phyloP scores from a whole-genome alignment of 2,888 invertebrate genomes.

The Chironomus riparius region DNA sequence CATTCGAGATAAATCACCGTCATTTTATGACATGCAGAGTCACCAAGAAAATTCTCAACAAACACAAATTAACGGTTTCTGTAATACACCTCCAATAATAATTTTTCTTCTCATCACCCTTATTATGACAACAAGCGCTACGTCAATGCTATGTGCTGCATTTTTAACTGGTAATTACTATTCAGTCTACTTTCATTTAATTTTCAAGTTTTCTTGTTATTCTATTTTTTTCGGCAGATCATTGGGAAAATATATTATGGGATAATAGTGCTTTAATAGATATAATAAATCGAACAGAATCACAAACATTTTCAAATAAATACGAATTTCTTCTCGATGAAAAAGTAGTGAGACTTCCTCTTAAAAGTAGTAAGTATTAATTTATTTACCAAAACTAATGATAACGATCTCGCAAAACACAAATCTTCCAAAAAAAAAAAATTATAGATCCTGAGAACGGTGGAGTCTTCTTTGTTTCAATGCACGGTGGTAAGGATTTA shows the following conservation, averaged over 20 bases:
- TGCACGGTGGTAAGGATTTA: conserved; percentile 59
- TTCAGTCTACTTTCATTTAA: not conserved
- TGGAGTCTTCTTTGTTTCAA: conserved; percentile 68
- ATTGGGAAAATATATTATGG: conserved; percentile 85
- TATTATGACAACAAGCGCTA: conserved; percentile 64
- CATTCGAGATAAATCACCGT: not conserved
- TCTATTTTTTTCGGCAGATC: conserved; percentile 40
- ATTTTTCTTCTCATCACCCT: conserved; percentile 45
- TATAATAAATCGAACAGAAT: conserved; percentile 49
- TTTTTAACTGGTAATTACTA: conserved; percentile 62
- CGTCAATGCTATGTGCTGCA: conserved; percentile 72
- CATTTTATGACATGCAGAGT: conserved; percentile 20
- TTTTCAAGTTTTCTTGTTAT: not conserved
- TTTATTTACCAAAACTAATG: too few relatives aligned
- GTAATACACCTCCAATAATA: conserved; percentile 38
- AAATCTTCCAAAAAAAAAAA: too few relatives aligned
- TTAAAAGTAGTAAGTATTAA: conserved; percentile 22
- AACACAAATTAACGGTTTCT: not conserved
- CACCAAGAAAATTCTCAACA: not conserved
- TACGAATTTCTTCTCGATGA: conserved; percentile 69
- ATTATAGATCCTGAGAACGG: conserved; percentile 43
- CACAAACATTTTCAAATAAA: conserved; percentile 40
- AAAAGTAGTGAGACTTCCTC: conserved; percentile 55
- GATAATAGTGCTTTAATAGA: conserved; percentile 52
- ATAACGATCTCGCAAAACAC: too few relatives aligned